Base-by-base conservation (phyloP, 2,888 invertebrate species). In the Agrilus cyanescens region DNA sequence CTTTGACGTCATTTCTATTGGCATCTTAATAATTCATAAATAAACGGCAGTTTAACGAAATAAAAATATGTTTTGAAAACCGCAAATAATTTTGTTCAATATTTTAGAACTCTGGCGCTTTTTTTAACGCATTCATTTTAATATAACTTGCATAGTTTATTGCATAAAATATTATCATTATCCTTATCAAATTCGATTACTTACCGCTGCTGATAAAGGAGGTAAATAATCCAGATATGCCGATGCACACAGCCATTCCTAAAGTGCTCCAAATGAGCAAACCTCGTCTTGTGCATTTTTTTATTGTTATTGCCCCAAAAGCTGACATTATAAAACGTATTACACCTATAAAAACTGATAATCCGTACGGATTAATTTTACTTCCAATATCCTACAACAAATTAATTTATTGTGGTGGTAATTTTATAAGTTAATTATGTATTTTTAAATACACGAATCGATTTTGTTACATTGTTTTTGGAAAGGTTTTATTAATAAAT, bases 301-400 rank as follows among this genome's bases (percentile, higher is more conserved):
- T 66, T 33, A 76, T 54, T 43, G 76, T 59, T 58, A 69, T 73
- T 1, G 75, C 74, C 51, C 75, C 76, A 3, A 73, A 63, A 53
- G 74, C 65, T 1, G 76, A 76, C 67, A 76, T 75, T 12, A 70
- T 41, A 54, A 75, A 71, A 13, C 77, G 63, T 1, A 75, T 72
- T 0, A 70, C 53, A 6, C 76, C 76, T 34, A 77, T 71, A 33
- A 74, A 60, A 15, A 75, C 70, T n/a, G 76, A 74, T 3, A 74
- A 72, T 4, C 71, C 48, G 49, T 73, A 74, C 1, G 72, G 67
- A 54, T 76, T 67, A 13, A 76, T 61, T 1, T 60, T 59, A 16
- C 69, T 68, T 4, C 71, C 72, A 30, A 72, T 69, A 57, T 72
- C 72, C 72, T 74, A 51, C 1, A 54, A 58, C 45, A 36, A 41